Evolutionary conservation across 2,113 vertebrate species (phyloP), one percentile per base, ranked within the genome.

Genomic region (Catharus fuscescens): DNA sequence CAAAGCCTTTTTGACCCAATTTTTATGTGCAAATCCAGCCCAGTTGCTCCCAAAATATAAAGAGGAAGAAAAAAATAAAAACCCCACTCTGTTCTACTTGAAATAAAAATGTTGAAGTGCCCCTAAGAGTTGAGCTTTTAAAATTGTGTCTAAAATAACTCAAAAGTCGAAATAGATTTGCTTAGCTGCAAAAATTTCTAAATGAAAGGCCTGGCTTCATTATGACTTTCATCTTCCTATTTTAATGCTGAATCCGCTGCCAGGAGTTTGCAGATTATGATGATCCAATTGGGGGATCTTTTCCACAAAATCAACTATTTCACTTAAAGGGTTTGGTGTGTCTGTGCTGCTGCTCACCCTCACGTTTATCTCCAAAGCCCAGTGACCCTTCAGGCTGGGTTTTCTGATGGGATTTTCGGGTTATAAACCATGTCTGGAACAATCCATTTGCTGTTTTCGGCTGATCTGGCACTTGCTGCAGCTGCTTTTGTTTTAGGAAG

Each of bases 401-500:
- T 89, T 94, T 17, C 61, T 81, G 40, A 67, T 29, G 31, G 87
- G 90, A 92, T 96, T 96, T 94, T 83, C 1, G 0, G n/a, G 42
- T 66, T 80, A 24, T 29, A 84, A 96, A 80, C 73, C 84, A 6
- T 14, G 71, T 59, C 96, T 9, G 25, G 38, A 65, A 65, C 54
- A 84, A 77, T 83, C 45, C 2, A 31, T 16, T 86, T 8, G 64
- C 91, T 73, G 76, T 40, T 93, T 90, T 57, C 14, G 4, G 91
- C 93, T 70, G 54, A 83, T 61, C 76, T 73, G 83, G 83, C 80
- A 26, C 76, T 73, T 32, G 82, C 87, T 61, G 80, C 48, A 8
- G 24, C 60, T 69, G 62, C 72, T n/a, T 92, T 93, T 92, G 91
- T 53, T 77, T 93, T 59, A 61, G 80, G 64, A 86, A 80, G 66